These are phyloP conservation scores for Rhinella marina DNA, from an alignment of 2,797 vertebrate genomes.

Conservation along the genomic window DNA sequence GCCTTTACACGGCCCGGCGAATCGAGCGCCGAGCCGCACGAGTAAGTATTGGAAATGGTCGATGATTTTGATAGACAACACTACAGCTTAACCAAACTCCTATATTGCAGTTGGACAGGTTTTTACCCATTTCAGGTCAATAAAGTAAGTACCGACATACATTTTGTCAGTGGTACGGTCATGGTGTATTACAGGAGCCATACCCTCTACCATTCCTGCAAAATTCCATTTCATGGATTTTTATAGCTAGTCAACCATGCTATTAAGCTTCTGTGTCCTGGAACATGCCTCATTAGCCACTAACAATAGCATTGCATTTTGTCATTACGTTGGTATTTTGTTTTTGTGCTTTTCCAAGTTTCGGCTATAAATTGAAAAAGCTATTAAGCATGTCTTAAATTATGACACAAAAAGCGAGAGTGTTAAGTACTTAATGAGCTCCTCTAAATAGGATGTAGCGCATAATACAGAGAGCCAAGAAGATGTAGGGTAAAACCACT, in stretches of 20 bases:
- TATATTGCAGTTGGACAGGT: not conserved
- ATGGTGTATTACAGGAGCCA: not conserved
- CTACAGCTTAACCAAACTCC: no score
- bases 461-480: not conserved
- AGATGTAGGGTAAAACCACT: not conserved
- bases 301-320: slow-evolving; percentile 53
- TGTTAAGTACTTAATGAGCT: slow-evolving; percentile 30
- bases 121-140: no score
- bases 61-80: no score
- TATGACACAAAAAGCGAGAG: slow-evolving; percentile 30
- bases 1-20: no score
- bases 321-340: slow-evolving; percentile 55
- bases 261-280: not conserved
- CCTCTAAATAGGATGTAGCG: slow-evolving; percentile 15
- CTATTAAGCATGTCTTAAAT: slow-evolving; percentile 50
- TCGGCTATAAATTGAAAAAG: slow-evolving; percentile 52
- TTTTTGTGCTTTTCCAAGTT: slow-evolving; percentile 52
- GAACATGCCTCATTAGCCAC: slow-evolving; percentile 53
- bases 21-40: no score
- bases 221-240: slow-evolving; percentile 28
- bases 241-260: slow-evolving; percentile 15
- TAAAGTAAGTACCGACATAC: not conserved
- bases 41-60: no score
- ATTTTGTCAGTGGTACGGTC: not conserved
- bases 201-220: not conserved